Percentiles rank a stretch among this genome's conserved stretches.
Evolutionary conservation across 2,113 vertebrate species (phyloP).

Genomic region (Natator depressus): DNA sequence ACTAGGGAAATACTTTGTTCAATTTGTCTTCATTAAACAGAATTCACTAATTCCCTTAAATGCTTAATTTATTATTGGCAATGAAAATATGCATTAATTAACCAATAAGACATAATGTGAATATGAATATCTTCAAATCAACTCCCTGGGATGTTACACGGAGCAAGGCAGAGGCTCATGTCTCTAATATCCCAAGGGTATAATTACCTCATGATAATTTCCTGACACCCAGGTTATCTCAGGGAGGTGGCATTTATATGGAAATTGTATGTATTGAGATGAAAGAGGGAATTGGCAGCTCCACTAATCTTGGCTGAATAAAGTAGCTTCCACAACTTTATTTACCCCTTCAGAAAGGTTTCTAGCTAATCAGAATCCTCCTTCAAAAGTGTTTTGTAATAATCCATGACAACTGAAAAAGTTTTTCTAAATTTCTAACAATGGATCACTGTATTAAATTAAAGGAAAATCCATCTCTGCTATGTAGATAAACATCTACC

Average conservation of each 20-base stretch:
- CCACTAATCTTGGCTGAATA: slow-evolving; percentile 30
- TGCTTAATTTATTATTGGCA: slow-evolving; percentile 17
- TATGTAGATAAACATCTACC: not conserved
- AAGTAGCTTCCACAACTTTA: slow-evolving; percentile 6
- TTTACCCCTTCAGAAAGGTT: slow-evolving; percentile 45
- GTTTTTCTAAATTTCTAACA: not conserved
- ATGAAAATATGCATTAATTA: slow-evolving; percentile 44
- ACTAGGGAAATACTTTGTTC: slow-evolving; percentile 33
- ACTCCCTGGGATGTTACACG: slow-evolving; percentile 26
- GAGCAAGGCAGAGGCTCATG: slow-evolving; percentile 38
- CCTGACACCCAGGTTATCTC: slow-evolving; percentile 5
- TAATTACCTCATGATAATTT: slow-evolving; percentile 53
- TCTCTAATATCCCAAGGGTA: slow-evolving; percentile 19
- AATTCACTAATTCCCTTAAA: slow-evolving; percentile 44
- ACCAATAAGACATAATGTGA: slow-evolving; percentile 26
- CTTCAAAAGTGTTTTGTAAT: not conserved
- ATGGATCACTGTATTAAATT: not conserved
- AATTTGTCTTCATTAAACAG: slow-evolving; percentile 35
- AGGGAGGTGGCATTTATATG: not conserved
- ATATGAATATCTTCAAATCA: slow-evolving; percentile 32
- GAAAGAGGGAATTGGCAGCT: slow-evolving; percentile 13
- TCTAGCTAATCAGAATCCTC: slow-evolving; percentile 39
- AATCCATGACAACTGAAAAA: not conserved
- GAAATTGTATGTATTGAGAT: not conserved
- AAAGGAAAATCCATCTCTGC: not conserved